Percentiles rank a stretch among this genome's conserved stretches.
Evolutionary conservation across 2,888 invertebrate genomes (phyloP).

Genomic region (Tetheella fluctuosa): DNA sequence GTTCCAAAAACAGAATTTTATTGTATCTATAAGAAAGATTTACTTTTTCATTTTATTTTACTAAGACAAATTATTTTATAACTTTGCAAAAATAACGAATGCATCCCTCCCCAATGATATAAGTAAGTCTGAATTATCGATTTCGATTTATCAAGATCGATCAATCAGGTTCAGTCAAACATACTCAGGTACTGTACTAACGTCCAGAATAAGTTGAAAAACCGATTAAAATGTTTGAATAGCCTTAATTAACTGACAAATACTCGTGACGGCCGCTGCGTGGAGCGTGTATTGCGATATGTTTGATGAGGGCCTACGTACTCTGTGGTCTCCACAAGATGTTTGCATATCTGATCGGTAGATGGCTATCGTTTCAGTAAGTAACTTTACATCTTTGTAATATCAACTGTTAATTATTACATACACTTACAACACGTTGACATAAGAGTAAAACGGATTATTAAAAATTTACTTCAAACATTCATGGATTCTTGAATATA

Average conservation of each 20-base stretch:
- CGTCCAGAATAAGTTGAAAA: slow-evolving; percentile 61
- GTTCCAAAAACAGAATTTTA: no score
- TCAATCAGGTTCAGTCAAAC: not conserved
- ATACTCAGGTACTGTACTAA: slow-evolving; percentile 39
- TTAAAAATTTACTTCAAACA: no score
- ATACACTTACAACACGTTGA: no score
- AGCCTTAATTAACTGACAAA: slow-evolving; percentile 77
- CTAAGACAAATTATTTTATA: not conserved
- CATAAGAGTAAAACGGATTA: no score
- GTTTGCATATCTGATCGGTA: slow-evolving; percentile 39
- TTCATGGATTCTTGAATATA: no score
- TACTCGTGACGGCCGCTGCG: slow-evolving; percentile 38
- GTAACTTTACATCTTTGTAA: not conserved
- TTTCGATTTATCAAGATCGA: not conserved
- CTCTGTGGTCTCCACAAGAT: slow-evolving; percentile 32
- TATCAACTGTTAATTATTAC: no score
- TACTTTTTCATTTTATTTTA: no score
- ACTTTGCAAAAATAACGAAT: not conserved
- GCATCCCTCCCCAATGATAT: not conserved
- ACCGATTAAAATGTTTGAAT: slow-evolving; percentile 70
- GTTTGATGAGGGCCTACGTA: slow-evolving; percentile 51
- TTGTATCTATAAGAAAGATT: no score
- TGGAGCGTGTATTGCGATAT: slow-evolving; percentile 66
- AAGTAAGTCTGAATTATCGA: not conserved
- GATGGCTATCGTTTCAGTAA: slow-evolving; percentile 2